These are phyloP conservation scores for Spodoptera litura DNA, from an alignment of 1,140 invertebrate species.

Conservation along the genomic window DNA sequence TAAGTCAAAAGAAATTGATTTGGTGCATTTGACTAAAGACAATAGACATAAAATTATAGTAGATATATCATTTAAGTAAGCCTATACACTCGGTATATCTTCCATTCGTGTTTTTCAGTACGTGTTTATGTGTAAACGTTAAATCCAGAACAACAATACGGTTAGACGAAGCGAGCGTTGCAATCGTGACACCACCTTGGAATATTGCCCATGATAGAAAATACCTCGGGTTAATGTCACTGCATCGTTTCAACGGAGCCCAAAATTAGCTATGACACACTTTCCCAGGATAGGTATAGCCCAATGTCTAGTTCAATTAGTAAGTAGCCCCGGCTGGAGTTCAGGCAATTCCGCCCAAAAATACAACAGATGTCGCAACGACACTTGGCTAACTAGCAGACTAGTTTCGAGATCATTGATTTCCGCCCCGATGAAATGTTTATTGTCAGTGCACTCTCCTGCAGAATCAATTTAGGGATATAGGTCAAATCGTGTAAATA, in stretches of 20 bases:
- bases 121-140: background rate
- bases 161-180: conserved; percentile 11
- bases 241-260: conserved; percentile 43
- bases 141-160: conserved; percentile 29
- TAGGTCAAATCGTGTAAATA: conserved; percentile 37
- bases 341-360: conserved; percentile 28
- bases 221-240: conserved; percentile 48
- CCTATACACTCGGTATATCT: background rate
- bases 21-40: too few relatives aligned
- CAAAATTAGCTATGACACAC: conserved; percentile 59
- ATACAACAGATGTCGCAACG: conserved; percentile 36
- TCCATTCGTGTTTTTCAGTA: background rate
- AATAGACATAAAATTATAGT: too few relatives aligned
- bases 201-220: conserved; percentile 58
- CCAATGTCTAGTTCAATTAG: conserved; percentile 79
- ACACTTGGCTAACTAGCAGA: conserved; percentile 7
- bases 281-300: conserved; percentile 63
- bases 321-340: conserved; percentile 20
- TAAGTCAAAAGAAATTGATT: too few relatives aligned
- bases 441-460: conserved; percentile 26
- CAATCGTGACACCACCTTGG: conserved; percentile 54
- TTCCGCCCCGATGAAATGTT: conserved; percentile 40
- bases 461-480: conserved; percentile 10
- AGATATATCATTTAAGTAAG: too few relatives aligned
- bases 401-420: conserved; percentile 1